Percentiles rank a stretch among this genome's conserved stretches.
Conservation (phyloP, 23 tunicate genomes). For the Halocynthia aurantium region DNA sequence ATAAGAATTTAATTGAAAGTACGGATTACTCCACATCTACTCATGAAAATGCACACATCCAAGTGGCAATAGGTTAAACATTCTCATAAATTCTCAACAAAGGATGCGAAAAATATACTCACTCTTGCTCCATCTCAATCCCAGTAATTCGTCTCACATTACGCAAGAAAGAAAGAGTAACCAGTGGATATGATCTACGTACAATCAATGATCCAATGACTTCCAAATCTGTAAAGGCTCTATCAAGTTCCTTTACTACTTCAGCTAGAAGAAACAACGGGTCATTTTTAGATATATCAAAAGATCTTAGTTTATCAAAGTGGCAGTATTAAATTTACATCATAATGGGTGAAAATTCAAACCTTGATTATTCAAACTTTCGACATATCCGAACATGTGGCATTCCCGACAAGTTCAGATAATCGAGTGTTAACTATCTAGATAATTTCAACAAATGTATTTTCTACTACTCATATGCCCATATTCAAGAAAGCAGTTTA, state of each 20-base stretch:
- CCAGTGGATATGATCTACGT: constrained; percentile 39
- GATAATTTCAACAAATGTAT: no score
- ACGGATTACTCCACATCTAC: background rate
- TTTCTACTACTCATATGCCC: no score
- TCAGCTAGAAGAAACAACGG: constrained; percentile 19
- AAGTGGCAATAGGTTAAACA: background rate
- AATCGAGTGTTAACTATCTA: no score
- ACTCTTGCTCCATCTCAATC: constrained; percentile 11
- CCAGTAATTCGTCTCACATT: constrained; percentile 59
- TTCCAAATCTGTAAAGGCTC: constrained; percentile 39
- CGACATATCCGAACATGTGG: no score
- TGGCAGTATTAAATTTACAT: no score
- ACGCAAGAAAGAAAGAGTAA: constrained; percentile 45
- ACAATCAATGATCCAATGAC: constrained; percentile 52
- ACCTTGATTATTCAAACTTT: no score
- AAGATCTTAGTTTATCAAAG: background rate
- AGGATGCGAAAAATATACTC: background rate
- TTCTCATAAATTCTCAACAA: background rate
- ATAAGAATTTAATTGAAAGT: background rate
- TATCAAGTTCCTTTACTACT: constrained; percentile 38
- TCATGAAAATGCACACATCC: background rate
- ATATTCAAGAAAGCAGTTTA: no score
- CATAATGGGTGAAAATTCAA: no score
- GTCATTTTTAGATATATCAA: no score
- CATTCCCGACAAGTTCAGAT: no score